Base-by-base conservation (phyloP, 2,888 invertebrate genomes). In the Cosmia pyralina region DNA sequence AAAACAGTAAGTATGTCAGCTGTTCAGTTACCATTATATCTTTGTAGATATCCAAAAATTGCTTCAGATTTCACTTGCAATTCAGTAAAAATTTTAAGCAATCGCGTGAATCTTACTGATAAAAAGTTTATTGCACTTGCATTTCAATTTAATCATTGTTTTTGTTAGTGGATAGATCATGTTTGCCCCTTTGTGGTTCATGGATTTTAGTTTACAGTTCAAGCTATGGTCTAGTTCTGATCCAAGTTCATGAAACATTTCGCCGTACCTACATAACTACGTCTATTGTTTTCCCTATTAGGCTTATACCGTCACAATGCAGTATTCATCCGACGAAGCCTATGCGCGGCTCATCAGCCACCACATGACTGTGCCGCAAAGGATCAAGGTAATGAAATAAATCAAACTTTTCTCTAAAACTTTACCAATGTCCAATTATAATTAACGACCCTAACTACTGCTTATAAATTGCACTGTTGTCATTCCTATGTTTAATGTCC, bases 361-460 rank as follows among this genome's bases (percentile, higher is more conserved):
- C 87, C 95, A 96, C 79, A 96, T 96, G 96, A 96, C 96, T 81
- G 96, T 96, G 75, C 96, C 96, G 72, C 96, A 96, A 90, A 93
- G 96, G 84, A 96, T 96, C 79, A 96, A 96, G 95, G 96, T 96
- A 91, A 79, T 64, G 10, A 48, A 28, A 60, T 50, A 6, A 46
- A 22, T 53, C 2, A 48, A 22, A 6, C 10, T 38, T n/a, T 58
- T 50, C 15, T 34, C n/a, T 38, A 8, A 44, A 46, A n/a, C 44
- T 38, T 0, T 28, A 22, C 6, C 17, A 34, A 34, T 46, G 10
- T 10, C 3, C 17, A 34, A n/a, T 22, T 55, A 15, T 66, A 4
- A 41, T 48, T 57, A 48, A 48, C 6, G 8, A 50, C 44, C 17
- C 5, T 34, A 15, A 66, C 50, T n/a, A 52, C 15, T 52, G 15